A percentile compares a stretch with the other conserved stretches of the same genome.
Evolutionary conservation across 2,113 vertebrate species (phyloP).

Genomic region (Herpetotheres cachinnans): DNA sequence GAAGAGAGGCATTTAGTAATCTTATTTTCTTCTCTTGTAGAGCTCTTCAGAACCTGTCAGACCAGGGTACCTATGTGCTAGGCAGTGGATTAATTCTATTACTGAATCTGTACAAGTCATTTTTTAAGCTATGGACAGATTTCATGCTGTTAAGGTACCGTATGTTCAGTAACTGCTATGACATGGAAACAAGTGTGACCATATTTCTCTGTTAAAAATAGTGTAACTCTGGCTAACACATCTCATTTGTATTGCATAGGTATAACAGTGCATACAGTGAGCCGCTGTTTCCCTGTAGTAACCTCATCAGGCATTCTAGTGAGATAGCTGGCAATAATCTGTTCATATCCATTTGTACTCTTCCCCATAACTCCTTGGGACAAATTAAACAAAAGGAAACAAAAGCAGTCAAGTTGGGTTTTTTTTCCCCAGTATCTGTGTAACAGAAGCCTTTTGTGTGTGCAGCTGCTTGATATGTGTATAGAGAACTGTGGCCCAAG

Average conservation of each 20-base stretch:
- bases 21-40: not conserved
- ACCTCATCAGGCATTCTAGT: not conserved
- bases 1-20: not conserved
- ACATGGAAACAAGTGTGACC: not conserved
- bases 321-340: not conserved
- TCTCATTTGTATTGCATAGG: not conserved
- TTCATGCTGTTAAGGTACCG: not conserved
- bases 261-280: not conserved
- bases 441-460: slow-evolving; percentile 22
- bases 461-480: slow-evolving; percentile 80
- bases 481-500: slow-evolving; percentile 76
- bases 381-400: not conserved
- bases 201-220: not conserved
- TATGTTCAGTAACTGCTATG: not conserved
- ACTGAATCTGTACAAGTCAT: not conserved
- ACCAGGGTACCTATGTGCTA: not conserved
- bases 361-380: not conserved
- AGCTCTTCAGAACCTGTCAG: not conserved
- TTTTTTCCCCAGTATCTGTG: not conserved
- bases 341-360: not conserved
- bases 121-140: not conserved
- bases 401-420: not conserved
- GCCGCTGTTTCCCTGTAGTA: not conserved
- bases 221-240: not conserved
- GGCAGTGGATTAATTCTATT: not conserved